Base-by-base conservation (phyloP, 1,140 invertebrate species). In the Neoseiulus cucumeris region DNA sequence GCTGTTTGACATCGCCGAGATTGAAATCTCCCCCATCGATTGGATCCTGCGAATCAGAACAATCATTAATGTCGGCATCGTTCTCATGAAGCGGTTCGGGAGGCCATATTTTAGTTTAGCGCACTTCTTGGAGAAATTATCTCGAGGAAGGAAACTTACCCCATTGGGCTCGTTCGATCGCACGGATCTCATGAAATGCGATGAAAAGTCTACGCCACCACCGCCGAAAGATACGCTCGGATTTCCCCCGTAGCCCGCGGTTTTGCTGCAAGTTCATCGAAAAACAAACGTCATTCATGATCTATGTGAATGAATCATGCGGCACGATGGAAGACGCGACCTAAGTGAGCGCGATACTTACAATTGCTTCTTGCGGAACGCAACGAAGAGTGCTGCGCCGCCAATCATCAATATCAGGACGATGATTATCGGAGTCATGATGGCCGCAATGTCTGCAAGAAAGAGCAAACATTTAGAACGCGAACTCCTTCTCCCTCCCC, bases 191-290 rank as follows among this genome's bases (percentile, higher is more conserved):
- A 70, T 70, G 44, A 73, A 72, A 17, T 66, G 68, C 12, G 72
- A 67, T 18, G 70, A 70, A 64, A 94, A 92, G 76, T 93, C 89
- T 30, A 93, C 89, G 74, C 93, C 91, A 64, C 91, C 91, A 74
- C 89, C 88, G 44, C 90, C 80, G 80, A 94, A 94, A n/a, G 88
- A 89, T n/a, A 93, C 90, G 72, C 87, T 91, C 74, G 89, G 88
- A 28, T 87, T 87, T 44, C 85, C 86, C 88, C 78, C 42, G 81
- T 83, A 45, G 81, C 80, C 70, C 85, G 81, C 75, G 22, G 51
- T 59, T 59, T 59, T 59, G 9, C 51, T 59, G 51, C 1, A 59
- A 59, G 17, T 1, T 20, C 51, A 33, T 29, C 14, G 45, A 20
- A 5, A 47, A 4, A 5, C 18, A 12, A 44, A 44, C 28, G 45